Conservation (phyloP, 2,797 vertebrate genomes). For the Labeo calbasu region DNA sequence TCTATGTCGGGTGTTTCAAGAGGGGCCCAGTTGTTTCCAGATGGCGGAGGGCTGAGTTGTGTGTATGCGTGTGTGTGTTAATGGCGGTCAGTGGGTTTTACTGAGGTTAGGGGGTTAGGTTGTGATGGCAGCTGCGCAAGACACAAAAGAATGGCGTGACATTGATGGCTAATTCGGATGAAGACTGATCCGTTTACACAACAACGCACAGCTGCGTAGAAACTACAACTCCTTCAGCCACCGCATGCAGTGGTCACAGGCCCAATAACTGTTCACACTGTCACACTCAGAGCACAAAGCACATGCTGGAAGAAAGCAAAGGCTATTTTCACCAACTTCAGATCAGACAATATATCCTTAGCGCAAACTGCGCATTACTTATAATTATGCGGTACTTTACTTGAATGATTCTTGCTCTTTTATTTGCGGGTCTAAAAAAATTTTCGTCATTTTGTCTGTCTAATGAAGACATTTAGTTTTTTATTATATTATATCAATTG, state of each 20-base stretch:
- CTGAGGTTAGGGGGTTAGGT: background rate
- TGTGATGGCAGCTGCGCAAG: conserved; percentile 27
- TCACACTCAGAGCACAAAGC: background rate
- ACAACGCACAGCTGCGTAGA: background rate
- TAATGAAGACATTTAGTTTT: background rate
- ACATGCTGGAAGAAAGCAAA: background rate
- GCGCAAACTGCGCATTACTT: background rate
- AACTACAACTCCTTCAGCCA: background rate
- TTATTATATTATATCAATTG: background rate
- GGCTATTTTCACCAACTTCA: background rate
- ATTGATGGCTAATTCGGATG: conserved; percentile 31
- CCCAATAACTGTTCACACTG: background rate
- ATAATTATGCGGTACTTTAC: background rate
- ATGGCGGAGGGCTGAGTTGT: conserved; percentile 36
- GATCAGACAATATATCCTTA: background rate
- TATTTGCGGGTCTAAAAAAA: background rate
- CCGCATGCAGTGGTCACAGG: background rate
- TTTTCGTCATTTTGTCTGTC: background rate
- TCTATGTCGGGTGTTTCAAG: conserved; percentile 43
- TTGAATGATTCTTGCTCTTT: background rate
- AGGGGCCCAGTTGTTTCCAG: conserved; percentile 53
- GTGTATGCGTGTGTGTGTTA: conserved; percentile 43
- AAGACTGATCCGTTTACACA: conserved; percentile 23
- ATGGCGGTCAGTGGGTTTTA: conserved; percentile 37
- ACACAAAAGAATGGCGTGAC: conserved; percentile 18